Base-by-base conservation (phyloP, 53 echinoderm and acorn worm species). In the Hippasteria phrygiana region DNA sequence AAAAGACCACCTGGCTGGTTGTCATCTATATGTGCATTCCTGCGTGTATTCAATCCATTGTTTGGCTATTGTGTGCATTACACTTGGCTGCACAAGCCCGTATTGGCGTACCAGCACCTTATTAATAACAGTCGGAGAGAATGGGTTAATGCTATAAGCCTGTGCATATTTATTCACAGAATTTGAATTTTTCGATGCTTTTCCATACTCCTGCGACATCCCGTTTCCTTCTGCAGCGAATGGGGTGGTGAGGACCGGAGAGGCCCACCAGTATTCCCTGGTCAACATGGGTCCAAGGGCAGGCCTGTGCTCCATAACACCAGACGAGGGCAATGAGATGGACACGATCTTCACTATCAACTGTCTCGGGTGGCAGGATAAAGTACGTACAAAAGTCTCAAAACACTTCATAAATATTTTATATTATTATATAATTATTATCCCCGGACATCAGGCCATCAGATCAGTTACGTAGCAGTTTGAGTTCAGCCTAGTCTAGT, bases 351-450 rank as follows among this genome's bases (percentile, higher is more conserved):
- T 97, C 88, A 92, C 80, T 1, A 71, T 85, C 37, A 83, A 88
- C 34, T 97, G 97, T 71, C 83, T 88, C 11, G 95, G 88, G 26
- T 97, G 97, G 97, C 88, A 92, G 39, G 97, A 97, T 74, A 51
- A 84, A 43, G 96, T 96, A 90, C 89, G 88, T 32, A 29, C 37
- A 48, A n/a, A n/a, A n/a, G n/a, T n/a, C n/a, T n/a, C n/a, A n/a
- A n/a, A n/a, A n/a, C n/a, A n/a, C 74, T 39, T 70, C 35, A 40
- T 36, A 0, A 20, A 65, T 72, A 67, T 27, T 70, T 22, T 31
- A 16, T 8, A 37, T 14, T 14, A n/a, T 24, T 53, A 40, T 8
- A 33, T 8, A 6, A 7, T 53, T 5, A 56, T 62, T 17, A n/a
- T n/a, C n/a, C n/a, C n/a, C n/a, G n/a, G n/a, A n/a, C n/a, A n/a